Evolutionary conservation across 2,113 vertebrate species (phyloP).

Genomic region (Plotosus lineatus): DNA sequence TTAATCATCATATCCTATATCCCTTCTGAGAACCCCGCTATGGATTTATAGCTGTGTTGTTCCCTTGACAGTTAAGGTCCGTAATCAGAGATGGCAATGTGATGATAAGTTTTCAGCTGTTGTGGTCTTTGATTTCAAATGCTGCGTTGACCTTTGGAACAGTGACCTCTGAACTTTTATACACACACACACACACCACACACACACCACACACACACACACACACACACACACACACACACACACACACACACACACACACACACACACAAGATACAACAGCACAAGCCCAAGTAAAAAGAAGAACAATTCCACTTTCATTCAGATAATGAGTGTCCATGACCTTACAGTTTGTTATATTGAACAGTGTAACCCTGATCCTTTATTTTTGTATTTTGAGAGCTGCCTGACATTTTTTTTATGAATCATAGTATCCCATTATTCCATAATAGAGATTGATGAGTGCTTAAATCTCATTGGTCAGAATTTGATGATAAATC

Average conservation of each 20-base stretch:
- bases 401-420: neutral
- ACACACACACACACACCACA: neutral
- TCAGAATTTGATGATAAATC: no score
- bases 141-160: neutral
- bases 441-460: neutral
- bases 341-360: neutral
- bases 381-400: neutral
- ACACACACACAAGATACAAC: neutral
- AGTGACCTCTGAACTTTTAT: neutral
- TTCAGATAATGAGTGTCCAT: neutral
- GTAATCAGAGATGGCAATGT: neutral
- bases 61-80: neutral
- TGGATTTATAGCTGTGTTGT: neutral
- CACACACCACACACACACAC: neutral
- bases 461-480: neutral
- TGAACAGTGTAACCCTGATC: neutral
- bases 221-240: neutral
- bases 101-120: constrained; percentile 7
- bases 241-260: neutral
- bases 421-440: neutral
- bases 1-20: neutral
- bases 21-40: neutral
- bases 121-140: constrained; percentile 10
- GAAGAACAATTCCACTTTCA: neutral
- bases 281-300: neutral